Conservation (phyloP, 2,113 vertebrate species). For the Collichthys lucidus region DNA sequence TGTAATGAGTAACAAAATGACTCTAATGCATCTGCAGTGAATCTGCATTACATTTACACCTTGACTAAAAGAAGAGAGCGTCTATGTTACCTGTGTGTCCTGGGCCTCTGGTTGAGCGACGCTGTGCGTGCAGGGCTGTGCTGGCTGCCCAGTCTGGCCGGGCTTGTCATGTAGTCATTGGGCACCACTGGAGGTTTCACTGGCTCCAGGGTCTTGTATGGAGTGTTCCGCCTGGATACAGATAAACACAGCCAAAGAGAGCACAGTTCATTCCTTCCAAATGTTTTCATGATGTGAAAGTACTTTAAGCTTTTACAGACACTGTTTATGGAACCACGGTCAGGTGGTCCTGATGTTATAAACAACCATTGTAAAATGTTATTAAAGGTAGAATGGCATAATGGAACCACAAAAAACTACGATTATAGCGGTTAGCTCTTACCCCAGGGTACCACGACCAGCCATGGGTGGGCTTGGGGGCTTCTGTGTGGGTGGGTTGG, state of each 20-base stretch:
- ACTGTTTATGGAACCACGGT: not conserved
- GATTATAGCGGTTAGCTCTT: slow-evolving; percentile 41
- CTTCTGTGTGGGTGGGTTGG: slow-evolving; percentile 98
- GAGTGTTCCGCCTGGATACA: slow-evolving; percentile 90
- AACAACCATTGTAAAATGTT: too few relatives aligned
- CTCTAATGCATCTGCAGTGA: not conserved
- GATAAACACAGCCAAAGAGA: slow-evolving; percentile 11
- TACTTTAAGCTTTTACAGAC: not conserved
- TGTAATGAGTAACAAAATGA: too few relatives aligned
- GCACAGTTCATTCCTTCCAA: not conserved
- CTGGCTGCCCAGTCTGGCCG: slow-evolving; percentile 93
- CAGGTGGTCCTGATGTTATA: too few relatives aligned
- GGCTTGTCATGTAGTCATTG: slow-evolving; percentile 99
- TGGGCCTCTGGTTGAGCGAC: slow-evolving; percentile 97
- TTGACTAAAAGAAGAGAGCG: not conserved
- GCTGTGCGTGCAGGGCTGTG: slow-evolving; percentile 97
- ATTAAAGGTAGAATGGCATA: too few relatives aligned
- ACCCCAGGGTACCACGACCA: slow-evolving; percentile 96
- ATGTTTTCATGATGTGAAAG: not conserved
- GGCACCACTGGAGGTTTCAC: slow-evolving; percentile 97
- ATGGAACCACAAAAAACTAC: too few relatives aligned
- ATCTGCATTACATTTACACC: too few relatives aligned
- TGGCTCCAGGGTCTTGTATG: slow-evolving; percentile 97
- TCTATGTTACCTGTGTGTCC: slow-evolving; percentile 93
- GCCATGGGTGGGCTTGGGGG: slow-evolving; percentile 98